Base-by-base conservation (phyloP, 2,113 vertebrate genomes). In the Odocoileus hemionus region DNA sequence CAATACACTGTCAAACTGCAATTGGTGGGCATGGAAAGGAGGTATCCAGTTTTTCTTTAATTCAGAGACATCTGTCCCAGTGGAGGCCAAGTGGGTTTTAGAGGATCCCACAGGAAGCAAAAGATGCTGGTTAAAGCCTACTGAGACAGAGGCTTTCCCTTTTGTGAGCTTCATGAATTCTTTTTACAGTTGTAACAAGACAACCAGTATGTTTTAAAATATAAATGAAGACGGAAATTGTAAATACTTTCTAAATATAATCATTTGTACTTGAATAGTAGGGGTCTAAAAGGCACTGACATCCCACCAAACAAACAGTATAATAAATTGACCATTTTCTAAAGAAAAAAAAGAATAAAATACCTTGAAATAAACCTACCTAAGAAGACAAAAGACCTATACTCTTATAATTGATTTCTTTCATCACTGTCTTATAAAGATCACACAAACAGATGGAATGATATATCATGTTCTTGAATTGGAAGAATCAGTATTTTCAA, bases 241-340 rank as follows among this genome's bases (percentile, higher is more conserved):
- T 97, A 98, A 94, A 96, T 98, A 97, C 80, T 96, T 97, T 95
- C 94, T 98, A 96, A 98, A 95, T 96, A 47, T 17, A 95, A 95
- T 88, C 88, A 84, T 98, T 97, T 97, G 95, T 96, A 97, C 88
- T 96, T 97, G 82, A 95, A 91, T 15, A 86, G 91, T 90, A 96
- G 95, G 85, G 30, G 95, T 96, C 97, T 95, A 92, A 94, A 86
- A 94, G 94, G 70, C 88, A 80, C 88, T 28, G 78, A 61, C 47
- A 94, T 30, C 60, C 85, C 76, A 45, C 57, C 79, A 91, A 92
- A 78, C 84, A 58, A 52, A 94, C 82, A 79, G 93, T 86, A 30
- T 70, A 98, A 97, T 97, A 97, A 98, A 97, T 61, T 86, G 85
- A 58, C 92, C 82, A 95, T 98, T 96, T 94, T 97, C 19, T 97